phyloP scores from a whole-genome alignment of 2,888 invertebrate genomes.

The Melanchra persicariae region DNA sequence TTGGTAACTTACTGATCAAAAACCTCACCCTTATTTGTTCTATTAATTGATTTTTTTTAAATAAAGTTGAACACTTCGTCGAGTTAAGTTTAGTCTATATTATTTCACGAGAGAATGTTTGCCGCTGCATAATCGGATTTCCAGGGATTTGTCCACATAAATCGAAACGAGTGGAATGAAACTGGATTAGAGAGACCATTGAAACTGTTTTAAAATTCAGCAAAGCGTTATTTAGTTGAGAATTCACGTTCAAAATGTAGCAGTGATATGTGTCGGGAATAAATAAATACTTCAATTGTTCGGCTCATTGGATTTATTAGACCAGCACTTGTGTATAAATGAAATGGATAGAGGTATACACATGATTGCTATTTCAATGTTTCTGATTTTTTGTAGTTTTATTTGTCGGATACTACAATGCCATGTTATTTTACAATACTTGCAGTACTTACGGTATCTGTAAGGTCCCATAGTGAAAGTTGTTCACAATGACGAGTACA shows the following conservation, averaged over 20 bases:
- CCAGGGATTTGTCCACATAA: conserved; percentile 50
- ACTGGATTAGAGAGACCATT: conserved; percentile 42
- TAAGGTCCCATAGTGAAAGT: too few relatives aligned
- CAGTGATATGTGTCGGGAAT: neutral
- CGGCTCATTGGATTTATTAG: conserved; percentile 17
- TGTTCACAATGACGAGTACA: too few relatives aligned
- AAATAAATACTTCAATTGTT: conserved; percentile 12
- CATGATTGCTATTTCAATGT: neutral
- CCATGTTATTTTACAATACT: neutral
- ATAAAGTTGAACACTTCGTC: conserved; percentile 20
- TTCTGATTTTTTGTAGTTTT: neutral
- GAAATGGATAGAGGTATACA: neutral
- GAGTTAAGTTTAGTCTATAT: conserved; percentile 30
- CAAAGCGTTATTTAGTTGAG: conserved; percentile 44
- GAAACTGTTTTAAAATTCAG: conserved; percentile 51
- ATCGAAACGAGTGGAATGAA: conserved; percentile 51
- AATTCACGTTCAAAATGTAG: conserved; percentile 31
- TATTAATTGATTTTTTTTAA: conserved; percentile 4
- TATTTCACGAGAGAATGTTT: conserved; percentile 24
- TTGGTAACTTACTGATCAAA: too few relatives aligned
- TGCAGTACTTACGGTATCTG: too few relatives aligned
- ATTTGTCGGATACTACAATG: neutral
- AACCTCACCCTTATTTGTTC: neutral
- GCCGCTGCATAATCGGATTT: conserved; percentile 48
- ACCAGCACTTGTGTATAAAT: conserved; percentile 7